Conservation (phyloP, 2,797 vertebrate species). For the Mormyrus hasselquistii region DNA sequence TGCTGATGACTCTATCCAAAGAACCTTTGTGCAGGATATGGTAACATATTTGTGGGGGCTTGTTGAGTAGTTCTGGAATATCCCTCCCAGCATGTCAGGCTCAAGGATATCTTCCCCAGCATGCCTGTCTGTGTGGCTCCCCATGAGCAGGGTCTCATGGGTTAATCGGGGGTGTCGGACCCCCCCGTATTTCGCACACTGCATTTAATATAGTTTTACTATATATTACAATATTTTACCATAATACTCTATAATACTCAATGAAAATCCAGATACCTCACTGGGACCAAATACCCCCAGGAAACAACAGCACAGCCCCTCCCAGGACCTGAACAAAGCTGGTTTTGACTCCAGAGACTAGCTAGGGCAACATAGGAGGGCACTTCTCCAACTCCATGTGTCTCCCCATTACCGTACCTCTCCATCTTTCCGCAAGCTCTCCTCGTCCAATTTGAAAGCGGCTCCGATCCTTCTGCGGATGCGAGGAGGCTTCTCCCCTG, state of each 20-base stretch:
- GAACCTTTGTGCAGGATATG: neutral
- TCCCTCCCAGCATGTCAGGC: neutral
- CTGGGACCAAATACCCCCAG: neutral
- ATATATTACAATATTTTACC: neutral
- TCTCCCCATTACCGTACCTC: constrained; percentile 55
- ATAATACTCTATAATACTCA: neutral
- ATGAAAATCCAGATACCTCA: neutral
- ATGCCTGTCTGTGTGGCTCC: neutral
- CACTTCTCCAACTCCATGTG: neutral
- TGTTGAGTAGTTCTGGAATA: neutral
- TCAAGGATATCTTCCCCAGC: neutral
- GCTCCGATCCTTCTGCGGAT: constrained; percentile 80
- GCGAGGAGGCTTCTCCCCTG: constrained; percentile 75
- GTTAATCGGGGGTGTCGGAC: too few relatives aligned
- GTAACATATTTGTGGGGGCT: neutral
- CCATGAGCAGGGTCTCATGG: too few relatives aligned
- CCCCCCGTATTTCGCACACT: too few relatives aligned
- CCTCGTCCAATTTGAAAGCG: constrained; percentile 76
- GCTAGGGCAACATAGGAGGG: neutral
- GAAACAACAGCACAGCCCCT: neutral
- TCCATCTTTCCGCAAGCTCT: constrained; percentile 57
- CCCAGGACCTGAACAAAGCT: neutral
- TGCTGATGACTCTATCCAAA: neutral
- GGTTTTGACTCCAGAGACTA: neutral
- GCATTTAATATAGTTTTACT: neutral